Evolutionary conservation across 2,797 vertebrate genomes (phyloP).

Genomic region (Poecilia gillii): DNA sequence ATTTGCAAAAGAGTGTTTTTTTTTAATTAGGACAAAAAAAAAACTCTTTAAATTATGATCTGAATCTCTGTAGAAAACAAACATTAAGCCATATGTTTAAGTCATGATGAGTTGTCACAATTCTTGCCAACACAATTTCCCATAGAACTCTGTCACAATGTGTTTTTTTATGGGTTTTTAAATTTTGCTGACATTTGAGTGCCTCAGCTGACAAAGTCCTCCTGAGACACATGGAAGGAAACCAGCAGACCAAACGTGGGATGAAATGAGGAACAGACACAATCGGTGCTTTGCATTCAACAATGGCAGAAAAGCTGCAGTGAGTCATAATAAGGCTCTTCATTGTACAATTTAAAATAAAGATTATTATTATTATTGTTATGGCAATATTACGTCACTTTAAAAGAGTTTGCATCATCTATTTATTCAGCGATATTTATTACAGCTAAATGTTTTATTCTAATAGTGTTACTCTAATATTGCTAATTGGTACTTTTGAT

Average conservation of each 20-base stretch:
- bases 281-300: neutral
- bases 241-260: neutral
- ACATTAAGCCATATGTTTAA: no score
- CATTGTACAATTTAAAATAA: neutral
- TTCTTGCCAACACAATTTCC: neutral
- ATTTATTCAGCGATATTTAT: neutral
- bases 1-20: no score
- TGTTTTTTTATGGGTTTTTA: neutral
- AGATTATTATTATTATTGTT: neutral
- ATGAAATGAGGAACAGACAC: slow-evolving; percentile 1
- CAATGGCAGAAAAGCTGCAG: neutral
- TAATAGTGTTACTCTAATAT: neutral
- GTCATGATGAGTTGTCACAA: neutral
- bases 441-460: neutral
- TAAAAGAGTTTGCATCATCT: neutral
- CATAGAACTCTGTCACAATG: neutral
- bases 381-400: neutral
- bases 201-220: neutral
- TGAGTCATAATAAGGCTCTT: neutral
- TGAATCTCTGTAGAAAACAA: no score
- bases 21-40: no score
- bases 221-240: neutral
- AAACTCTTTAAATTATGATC: no score
- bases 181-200: neutral
- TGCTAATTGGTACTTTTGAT: neutral